Evolutionary conservation across 2,797 vertebrate species (phyloP).

Genomic region (Oophaga sylvatica): DNA sequence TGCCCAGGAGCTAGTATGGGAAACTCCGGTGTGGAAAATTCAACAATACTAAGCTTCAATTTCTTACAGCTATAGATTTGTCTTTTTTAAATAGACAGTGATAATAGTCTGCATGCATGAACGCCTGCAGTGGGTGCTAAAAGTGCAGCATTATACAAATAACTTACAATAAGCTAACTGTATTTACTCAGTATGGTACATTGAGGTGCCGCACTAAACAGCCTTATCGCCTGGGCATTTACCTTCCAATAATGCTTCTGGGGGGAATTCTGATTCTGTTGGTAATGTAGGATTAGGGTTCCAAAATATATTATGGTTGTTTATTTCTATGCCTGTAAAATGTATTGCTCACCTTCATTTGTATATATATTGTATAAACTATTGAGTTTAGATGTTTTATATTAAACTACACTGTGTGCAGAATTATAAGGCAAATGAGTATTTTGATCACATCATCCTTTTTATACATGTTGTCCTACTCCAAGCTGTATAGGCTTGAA

Average conservation of each 20-base stretch:
- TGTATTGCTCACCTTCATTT: not conserved
- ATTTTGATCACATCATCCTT: too few relatives aligned
- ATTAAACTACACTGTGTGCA: not conserved
- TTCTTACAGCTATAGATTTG: constrained; percentile 67
- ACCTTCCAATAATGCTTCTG: not conserved
- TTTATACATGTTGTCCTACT: too few relatives aligned
- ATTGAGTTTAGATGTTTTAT: not conserved
- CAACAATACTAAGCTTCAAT: constrained; percentile 72
- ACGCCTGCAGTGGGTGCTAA: constrained; percentile 20
- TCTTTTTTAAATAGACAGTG: constrained; percentile 66
- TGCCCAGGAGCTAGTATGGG: constrained; percentile 80
- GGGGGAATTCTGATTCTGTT: constrained; percentile 26
- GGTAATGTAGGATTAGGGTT: constrained; percentile 2
- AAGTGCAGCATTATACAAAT: constrained; percentile 29
- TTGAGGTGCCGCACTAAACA: not conserved
- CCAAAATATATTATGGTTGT: constrained; percentile 17
- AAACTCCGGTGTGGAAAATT: constrained; percentile 70
- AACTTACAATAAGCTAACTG: constrained; percentile 23
- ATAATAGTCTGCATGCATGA: constrained; percentile 57
- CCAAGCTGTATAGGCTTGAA: too few relatives aligned
- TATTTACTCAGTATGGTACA: constrained; percentile 19
- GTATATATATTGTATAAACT: constrained; percentile 7
- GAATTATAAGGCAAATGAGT: too few relatives aligned
- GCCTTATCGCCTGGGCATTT: constrained; percentile 17
- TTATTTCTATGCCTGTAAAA: not conserved